These are phyloP conservation scores for Patagioenas fasciata DNA, from an alignment of 2,113 vertebrate genomes.

Conservation along the genomic window DNA sequence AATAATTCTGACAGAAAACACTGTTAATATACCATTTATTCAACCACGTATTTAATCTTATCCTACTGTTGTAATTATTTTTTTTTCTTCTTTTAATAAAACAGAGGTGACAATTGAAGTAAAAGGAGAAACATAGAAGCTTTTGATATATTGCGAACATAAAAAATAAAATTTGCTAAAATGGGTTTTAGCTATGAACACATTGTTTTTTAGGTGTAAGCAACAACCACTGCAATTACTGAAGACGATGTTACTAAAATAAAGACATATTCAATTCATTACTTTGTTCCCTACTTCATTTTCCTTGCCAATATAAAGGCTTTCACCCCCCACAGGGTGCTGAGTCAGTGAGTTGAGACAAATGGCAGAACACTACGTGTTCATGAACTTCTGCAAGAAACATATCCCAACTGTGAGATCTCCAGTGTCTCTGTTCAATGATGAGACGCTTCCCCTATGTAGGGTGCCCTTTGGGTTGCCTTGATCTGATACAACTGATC, in stretches of 20 bases:
- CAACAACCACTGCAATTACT: not conserved
- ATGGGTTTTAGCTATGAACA: not conserved
- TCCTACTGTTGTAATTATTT: not conserved
- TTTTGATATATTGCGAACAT: not conserved
- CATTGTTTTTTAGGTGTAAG: not conserved
- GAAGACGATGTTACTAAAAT: not conserved
- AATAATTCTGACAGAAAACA: not conserved
- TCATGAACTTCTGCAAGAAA: not conserved
- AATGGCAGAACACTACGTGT: not conserved
- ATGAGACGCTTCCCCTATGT: fast-evolving
- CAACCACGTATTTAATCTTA: not conserved
- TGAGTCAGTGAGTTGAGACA: not conserved
- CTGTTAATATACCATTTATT: not conserved
- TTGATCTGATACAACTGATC: not conserved
- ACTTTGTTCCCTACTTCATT: not conserved
- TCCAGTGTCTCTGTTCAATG: not conserved
- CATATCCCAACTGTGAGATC: not conserved
- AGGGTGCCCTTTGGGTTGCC: not conserved
- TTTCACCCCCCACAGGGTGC: no score
- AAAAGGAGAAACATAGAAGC: not conserved
- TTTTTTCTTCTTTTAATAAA: not conserved
- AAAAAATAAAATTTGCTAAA: not conserved
- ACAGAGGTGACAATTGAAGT: not conserved
- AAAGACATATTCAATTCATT: not conserved
- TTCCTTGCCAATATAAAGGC: not conserved